Evolutionary conservation across 2,113 vertebrate genomes (phyloP), one percentile per base, ranked within the genome.

Genomic region (Rhizomys pruinosus): DNA sequence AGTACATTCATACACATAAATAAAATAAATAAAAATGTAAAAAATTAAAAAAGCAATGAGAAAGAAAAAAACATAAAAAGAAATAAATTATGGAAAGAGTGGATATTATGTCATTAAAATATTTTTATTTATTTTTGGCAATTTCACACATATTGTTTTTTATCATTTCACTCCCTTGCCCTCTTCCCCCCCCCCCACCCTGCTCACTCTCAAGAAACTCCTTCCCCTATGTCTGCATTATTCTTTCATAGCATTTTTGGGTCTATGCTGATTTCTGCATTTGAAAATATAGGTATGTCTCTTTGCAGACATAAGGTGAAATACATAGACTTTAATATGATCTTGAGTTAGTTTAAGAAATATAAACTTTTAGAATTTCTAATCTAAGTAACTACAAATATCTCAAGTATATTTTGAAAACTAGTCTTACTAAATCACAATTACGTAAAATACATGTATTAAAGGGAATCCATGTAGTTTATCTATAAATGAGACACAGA

Each of bases 321-420:
- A 63, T 69, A 84, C 32, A 84, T 87, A 23, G 25, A 84, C 13
- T 87, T 87, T 10, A 84, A 87, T 86, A 78, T 44, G 19, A 74
- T 66, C 89, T 68, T 72, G 78, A 94, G 29, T 86, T 32, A 89
- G 63, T 32, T 59, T 71, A 89, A 47, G 34, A 68, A 82, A 79
- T 79, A 39, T 23, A n/a, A n/a, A n/a, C n/a, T n/a, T n/a, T n/a
- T n/a, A 2, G 72, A 92, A 71, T 69, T 93, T 92, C 88, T 89
- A 23, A 93, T 47, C 34, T 88, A 59, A 11, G 68, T 34, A 42
- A 6, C 44, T 88, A 34, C 69, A 92, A 95, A 55, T n/a, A 74
- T 78, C 15, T 64, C 87, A 91, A 52, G 44, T 44, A 47, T 15
- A 84, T 80, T 89, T 52, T 95, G 59, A 90, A 92, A 89, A 93